Percentiles rank a stretch among this genome's conserved stretches.
Evolutionary conservation across 1,140 invertebrate genomes (phyloP).

Genomic region (Triops longicaudatus): DNA sequence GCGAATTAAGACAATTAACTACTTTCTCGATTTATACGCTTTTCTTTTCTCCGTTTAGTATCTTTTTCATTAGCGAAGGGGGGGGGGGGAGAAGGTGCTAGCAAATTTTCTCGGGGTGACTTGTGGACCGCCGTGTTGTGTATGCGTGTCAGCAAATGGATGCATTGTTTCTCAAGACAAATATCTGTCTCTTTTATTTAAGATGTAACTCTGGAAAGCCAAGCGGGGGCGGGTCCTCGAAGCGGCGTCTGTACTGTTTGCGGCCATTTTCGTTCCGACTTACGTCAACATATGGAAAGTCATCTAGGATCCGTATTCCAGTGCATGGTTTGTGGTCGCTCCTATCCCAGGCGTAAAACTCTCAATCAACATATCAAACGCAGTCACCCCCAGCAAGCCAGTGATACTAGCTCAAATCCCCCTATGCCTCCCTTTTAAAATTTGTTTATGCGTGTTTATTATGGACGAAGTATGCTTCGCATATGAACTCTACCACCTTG

Average conservation of each 20-base stretch:
- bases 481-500: not conserved
- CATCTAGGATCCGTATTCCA: constrained; percentile 23
- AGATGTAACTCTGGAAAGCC: not conserved
- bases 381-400: constrained; percentile 6
- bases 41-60: not conserved
- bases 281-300: constrained; percentile 29
- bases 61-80: constrained; percentile 6
- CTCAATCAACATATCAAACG: constrained; percentile 28
- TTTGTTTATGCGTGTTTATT: not conserved
- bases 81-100: not conserved
- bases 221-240: constrained; percentile 16
- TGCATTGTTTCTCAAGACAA: not conserved
- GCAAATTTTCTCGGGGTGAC: not conserved
- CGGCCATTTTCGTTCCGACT: constrained; percentile 27
- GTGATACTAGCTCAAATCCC: not conserved
- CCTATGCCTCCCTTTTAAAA: not conserved
- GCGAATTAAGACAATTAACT: not conserved
- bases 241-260: constrained; percentile 27
- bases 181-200: not conserved
- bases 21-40: not conserved
- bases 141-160: not conserved
- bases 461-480: not conserved
- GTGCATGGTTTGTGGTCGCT: constrained; percentile 24
- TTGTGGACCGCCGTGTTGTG: constrained; percentile 17
- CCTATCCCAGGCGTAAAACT: constrained; percentile 27